phyloP scores from a whole-genome alignment of 1,140 invertebrate species.

The Drosophila grimshawi region DNA sequence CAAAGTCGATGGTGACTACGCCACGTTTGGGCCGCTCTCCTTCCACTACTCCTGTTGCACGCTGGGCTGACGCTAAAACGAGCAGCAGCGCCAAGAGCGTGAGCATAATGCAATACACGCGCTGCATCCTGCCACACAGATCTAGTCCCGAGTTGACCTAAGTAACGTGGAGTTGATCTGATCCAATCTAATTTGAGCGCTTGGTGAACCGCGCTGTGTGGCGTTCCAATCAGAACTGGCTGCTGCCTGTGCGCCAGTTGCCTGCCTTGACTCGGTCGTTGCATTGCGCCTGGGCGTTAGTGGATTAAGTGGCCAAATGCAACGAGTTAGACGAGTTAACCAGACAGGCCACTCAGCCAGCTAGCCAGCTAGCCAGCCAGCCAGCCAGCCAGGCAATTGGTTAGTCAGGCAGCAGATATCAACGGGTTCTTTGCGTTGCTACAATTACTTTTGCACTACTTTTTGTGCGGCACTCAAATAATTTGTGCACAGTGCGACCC shows the following conservation, averaged over 20 bases:
- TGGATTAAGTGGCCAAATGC: constrained; percentile 68
- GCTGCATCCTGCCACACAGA: constrained; percentile 45
- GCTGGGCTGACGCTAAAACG: background rate
- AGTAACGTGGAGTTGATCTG: background rate
- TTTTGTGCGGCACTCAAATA: constrained; percentile 55
- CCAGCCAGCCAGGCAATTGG: constrained; percentile 35
- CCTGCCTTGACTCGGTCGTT: constrained; percentile 52
- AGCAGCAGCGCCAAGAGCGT: constrained; percentile 16
- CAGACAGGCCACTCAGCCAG: constrained; percentile 14
- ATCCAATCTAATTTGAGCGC: background rate
- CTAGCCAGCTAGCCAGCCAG: constrained; percentile 38
- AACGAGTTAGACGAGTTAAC: constrained; percentile 75
- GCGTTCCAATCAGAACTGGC: constrained; percentile 72
- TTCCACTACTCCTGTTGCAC: background rate
- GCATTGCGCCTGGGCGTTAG: constrained; percentile 40
- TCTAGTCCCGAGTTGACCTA: background rate
- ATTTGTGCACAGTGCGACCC: constrained; percentile 31
- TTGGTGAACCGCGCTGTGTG: constrained; percentile 47
- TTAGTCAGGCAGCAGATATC: constrained; percentile 5
- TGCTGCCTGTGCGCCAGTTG: constrained; percentile 30
- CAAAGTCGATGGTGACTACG: constrained; percentile 66
- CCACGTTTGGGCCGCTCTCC: constrained; percentile 29
- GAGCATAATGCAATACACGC: constrained; percentile 1
- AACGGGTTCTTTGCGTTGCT: constrained; percentile 68
- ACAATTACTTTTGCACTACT: constrained; percentile 82